Evolutionary conservation across 2,888 invertebrate species (phyloP).

Genomic region (Rotaria socialis): DNA sequence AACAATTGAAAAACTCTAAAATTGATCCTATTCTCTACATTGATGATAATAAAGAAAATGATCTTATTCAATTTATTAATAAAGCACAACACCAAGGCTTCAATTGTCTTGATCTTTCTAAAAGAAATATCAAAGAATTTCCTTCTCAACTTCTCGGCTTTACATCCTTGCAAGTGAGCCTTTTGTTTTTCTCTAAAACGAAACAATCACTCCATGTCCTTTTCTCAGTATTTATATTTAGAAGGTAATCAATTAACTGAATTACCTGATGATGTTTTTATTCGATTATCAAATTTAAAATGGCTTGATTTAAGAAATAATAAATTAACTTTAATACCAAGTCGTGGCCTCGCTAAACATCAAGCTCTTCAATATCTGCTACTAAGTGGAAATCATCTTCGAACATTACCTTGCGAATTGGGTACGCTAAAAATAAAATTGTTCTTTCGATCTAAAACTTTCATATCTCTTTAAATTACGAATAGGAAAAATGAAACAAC

Average conservation of each 20-base stretch:
- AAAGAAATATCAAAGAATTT: not conserved
- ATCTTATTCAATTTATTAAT: not conserved
- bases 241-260: slow-evolving; percentile 54
- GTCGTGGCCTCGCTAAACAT: slow-evolving; percentile 53
- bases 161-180: slow-evolving; percentile 1
- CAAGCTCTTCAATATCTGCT: slow-evolving; percentile 53
- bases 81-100: slow-evolving; percentile 3
- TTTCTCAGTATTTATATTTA: slow-evolving; percentile 55
- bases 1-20: not conserved
- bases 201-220: not conserved
- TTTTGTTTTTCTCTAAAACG: not conserved
- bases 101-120: slow-evolving; percentile 17
- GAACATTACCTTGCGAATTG: slow-evolving; percentile 55
- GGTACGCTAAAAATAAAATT: slow-evolving; percentile 49
- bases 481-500: slow-evolving; percentile 53
- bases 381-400: slow-evolving; percentile 54
- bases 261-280: slow-evolving; percentile 57
- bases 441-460: not conserved
- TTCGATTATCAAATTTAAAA: slow-evolving; percentile 52
- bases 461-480: slow-evolving; percentile 33
- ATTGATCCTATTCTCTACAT: not conserved
- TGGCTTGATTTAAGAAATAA: slow-evolving; percentile 57
- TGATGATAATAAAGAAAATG: not conserved
- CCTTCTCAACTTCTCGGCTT: slow-evolving; percentile 6
- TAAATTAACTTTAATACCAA: slow-evolving; percentile 53